phyloP scores from a whole-genome alignment of 1,140 invertebrate genomes.

The Leptinotarsa lineolata region DNA sequence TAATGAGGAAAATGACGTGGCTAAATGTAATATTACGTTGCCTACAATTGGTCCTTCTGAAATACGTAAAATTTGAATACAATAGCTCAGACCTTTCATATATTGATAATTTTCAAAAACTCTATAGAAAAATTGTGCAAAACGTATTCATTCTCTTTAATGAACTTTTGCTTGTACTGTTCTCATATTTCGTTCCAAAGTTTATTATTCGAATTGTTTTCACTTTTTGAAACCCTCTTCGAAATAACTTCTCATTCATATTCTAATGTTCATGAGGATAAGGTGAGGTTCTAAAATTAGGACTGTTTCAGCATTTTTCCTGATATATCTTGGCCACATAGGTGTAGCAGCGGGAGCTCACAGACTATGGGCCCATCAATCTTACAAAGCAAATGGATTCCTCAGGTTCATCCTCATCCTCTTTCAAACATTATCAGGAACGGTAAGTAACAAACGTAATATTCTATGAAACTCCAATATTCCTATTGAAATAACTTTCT shows the following conservation, averaged over 20 bases:
- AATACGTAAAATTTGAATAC: too few relatives aligned
- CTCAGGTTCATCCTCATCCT: constrained; percentile 77
- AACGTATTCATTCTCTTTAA: too few relatives aligned
- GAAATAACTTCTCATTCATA: constrained; percentile 4
- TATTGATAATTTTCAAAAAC: too few relatives aligned
- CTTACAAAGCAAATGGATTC: constrained; percentile 75
- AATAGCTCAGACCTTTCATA: too few relatives aligned
- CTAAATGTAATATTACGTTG: too few relatives aligned
- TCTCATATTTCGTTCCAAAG: not conserved
- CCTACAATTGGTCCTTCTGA: too few relatives aligned
- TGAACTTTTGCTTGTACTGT: too few relatives aligned
- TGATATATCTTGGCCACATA: constrained; percentile 66
- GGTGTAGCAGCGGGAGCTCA: constrained; percentile 87
- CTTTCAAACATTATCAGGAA: constrained; percentile 79
- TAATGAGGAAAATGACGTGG: too few relatives aligned
- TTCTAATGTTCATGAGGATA: constrained; percentile 4
- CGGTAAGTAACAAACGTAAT: constrained; percentile 63
- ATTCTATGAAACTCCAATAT: too few relatives aligned
- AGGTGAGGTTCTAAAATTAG: not conserved
- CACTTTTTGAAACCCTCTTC: not conserved
- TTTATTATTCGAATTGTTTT: not conserved
- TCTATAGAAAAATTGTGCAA: too few relatives aligned
- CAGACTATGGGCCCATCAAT: constrained; percentile 85
- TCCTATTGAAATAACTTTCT: too few relatives aligned
- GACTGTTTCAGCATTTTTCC: constrained; percentile 60